A percentile compares a stretch with the other conserved stretches of the same genome.
Conservation (phyloP, 1,140 invertebrate species). For the Penaeus japonicus region DNA sequence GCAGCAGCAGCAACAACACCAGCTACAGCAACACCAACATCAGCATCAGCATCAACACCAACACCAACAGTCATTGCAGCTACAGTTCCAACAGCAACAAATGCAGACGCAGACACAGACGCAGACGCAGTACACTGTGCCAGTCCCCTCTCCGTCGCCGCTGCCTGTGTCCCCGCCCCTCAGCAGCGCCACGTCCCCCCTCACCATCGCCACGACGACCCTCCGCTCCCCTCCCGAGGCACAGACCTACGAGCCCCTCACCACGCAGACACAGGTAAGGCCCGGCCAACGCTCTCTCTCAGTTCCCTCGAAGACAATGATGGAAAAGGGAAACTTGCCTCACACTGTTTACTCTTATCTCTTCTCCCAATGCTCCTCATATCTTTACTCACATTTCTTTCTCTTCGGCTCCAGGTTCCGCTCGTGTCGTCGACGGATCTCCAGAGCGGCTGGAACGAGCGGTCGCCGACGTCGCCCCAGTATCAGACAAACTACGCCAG, state of each 20-base stretch:
- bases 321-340: not conserved
- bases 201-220: constrained; percentile 65
- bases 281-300: too few relatives aligned
- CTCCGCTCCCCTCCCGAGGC: constrained; percentile 61
- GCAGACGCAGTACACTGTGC: constrained; percentile 71
- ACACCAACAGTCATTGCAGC: constrained; percentile 20
- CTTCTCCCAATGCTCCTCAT: not conserved
- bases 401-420: constrained; percentile 42
- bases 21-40: constrained; percentile 62
- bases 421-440: constrained; percentile 58
- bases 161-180: constrained; percentile 56
- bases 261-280: constrained; percentile 42
- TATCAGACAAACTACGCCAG: constrained; percentile 49
- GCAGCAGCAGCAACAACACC: not conserved
- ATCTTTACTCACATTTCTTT: not conserved
- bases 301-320: too few relatives aligned
- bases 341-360: not conserved
- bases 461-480: constrained; percentile 48
- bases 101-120: constrained; percentile 69
- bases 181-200: constrained; percentile 63
- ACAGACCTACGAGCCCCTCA: constrained; percentile 37
- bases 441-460: constrained; percentile 51
- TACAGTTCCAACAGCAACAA: constrained; percentile 63
- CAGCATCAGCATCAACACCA: constrained; percentile 69
- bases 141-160: constrained; percentile 65